Base-by-base conservation (phyloP, 92 coral and sea anemone species). In the Epizoanthus fatuus region DNA sequence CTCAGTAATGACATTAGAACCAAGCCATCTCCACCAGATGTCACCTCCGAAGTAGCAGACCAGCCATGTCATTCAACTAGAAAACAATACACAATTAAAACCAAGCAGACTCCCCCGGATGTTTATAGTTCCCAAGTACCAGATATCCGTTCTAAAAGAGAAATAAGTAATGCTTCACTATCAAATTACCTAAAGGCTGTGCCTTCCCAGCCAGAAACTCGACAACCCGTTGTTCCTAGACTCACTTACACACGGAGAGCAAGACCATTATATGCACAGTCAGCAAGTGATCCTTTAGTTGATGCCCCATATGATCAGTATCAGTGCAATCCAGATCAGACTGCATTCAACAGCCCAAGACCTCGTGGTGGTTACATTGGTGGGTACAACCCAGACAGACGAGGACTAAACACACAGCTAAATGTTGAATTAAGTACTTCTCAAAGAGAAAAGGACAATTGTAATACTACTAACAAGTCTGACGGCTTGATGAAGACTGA, bases 91-190 rank as follows among this genome's bases (percentile, higher is more conserved):
- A 0, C 3, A 17, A 51, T 14, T 57, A 66, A 58, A 35, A 11
- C 56, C 10, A 32, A 57, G 62, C 57, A 70, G 56, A 2, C 57
- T 70, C 45, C 67, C 1, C 25, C 69, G 10, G 74, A 56, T 57
- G 60, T 56, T 15, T 74, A 49, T 17, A 19, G 54, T 13, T 16
- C 82, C 11, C 68, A 17, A 0, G 58, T 53, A 40, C 69, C 83
- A 14, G 88, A 87, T 45, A 80, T 54, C 7, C 77, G 75, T 17
- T 55, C 80, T 4, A 88, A 89, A 80, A 86, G 95, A 56, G 93
- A 94, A 65, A 92, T 94, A 39, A 94, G 98, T 45, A 92, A 94
- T 63, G 66, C 91, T 20, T 94, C 98, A 38, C 90, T 94, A 7
- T 89, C 90, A 84, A 94, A 90, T 79, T 94, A 92, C 52, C 75